Base-by-base conservation (phyloP, 2,113 vertebrate genomes). In the Glareola pratincola region DNA sequence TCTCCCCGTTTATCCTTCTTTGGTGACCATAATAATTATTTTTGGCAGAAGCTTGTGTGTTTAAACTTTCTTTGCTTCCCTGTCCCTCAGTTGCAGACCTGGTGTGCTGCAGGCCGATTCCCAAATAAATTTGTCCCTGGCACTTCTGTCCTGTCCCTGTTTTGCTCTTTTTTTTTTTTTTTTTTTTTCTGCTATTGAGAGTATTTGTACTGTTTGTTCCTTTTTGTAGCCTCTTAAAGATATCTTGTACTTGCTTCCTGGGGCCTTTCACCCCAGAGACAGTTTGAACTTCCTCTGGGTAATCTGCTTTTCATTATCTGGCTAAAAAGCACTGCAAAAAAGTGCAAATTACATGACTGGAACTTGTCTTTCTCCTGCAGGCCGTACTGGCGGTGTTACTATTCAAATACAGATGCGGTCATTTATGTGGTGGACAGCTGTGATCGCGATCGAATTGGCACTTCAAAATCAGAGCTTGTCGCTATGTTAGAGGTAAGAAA, bases 381-480 rank as follows among this genome's bases (percentile, higher is more conserved):
- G 93, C 99, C 99, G 2, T 99, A 99, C 54, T 99, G 99, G 99
- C 97, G 99, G 54, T 99, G 99, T 94, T 99, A 99, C 81, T 99
- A 99, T 91, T 99, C 99, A 29, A 99, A 99, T 97, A 99, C 99
- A 34, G 99, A 99, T 4, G 99, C 99, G 1, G 99, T 99, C 71
- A 99, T 99, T 94, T 99, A 99, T 12, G 99, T 99, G 4, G 99
- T 99, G 24, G 99, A 99, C 98, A 99, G 99, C 97, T 99, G 99
- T 69, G 99, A 99, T 96, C 97, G 99, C 53, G 99, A 99, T 97
- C 98, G 99, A 93, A 99, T 99, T 98, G 99, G 99, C 85, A 99
- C 99, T 97, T 99, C 99, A 8, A 99, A 99, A 90, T 99, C 99
- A 15, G 99, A 99, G 97, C 98, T 99, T 76, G 99, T 99, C 81